phyloP scores from a whole-genome alignment of 1,140 invertebrate genomes.

The Drosophila ananassae region DNA sequence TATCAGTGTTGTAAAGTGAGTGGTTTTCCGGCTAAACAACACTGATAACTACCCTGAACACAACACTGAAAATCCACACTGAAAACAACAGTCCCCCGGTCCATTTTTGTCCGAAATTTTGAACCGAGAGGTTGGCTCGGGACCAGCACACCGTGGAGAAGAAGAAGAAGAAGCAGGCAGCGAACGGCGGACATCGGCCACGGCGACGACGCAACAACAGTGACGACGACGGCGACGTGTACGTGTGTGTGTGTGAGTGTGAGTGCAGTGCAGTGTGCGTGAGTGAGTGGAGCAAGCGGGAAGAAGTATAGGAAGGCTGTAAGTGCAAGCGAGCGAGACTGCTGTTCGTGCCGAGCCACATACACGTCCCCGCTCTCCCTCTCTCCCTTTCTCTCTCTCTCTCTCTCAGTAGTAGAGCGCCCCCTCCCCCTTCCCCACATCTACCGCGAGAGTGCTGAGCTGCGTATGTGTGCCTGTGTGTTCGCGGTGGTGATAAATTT shows the following conservation, averaged over 20 bases:
- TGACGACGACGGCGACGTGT: constrained; percentile 43
- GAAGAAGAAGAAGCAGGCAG: constrained; percentile 34
- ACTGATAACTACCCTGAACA: not conserved
- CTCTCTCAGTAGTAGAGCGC: constrained; percentile 9
- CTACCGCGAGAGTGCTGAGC: constrained; percentile 4
- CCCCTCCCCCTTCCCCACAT: constrained; percentile 1
- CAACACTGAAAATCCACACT: not conserved
- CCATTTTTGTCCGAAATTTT: constrained; percentile 69
- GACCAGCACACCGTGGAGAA: constrained; percentile 18
- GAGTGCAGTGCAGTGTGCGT: constrained; percentile 22
- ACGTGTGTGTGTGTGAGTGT: constrained; percentile 43
- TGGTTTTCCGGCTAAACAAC: not conserved
- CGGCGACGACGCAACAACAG: constrained; percentile 58
- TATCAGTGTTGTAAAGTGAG: too few relatives aligned
- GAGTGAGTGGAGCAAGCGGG: constrained; percentile 19
- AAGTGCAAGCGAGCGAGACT: constrained; percentile 23
- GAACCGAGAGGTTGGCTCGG: constrained; percentile 63
- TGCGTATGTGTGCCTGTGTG: constrained; percentile 32
- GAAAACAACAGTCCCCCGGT: constrained; percentile 30
- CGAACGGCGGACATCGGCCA: constrained; percentile 39
- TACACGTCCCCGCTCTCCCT: constrained; percentile 32
- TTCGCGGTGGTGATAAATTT: constrained; percentile 76
- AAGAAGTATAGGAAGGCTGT: not conserved
- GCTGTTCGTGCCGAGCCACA: constrained; percentile 32
- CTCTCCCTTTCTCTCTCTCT: not conserved